A percentile compares a stretch with the other conserved stretches of the same genome.
Conservation (phyloP, 2,888 invertebrate species). For the Nemapogon koenigi region DNA sequence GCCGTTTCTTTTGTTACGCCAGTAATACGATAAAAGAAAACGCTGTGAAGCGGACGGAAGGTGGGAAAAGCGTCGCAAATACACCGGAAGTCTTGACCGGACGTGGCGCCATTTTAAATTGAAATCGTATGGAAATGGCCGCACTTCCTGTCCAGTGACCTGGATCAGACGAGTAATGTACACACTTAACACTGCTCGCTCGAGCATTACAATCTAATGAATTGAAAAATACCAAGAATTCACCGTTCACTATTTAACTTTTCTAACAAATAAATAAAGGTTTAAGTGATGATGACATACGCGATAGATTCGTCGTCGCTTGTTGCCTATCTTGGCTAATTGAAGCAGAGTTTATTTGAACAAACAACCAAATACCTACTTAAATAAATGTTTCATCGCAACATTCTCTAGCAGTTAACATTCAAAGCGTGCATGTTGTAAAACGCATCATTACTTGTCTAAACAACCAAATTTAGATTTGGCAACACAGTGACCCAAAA, state of each 20-base stretch:
- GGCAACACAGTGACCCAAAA: slow-evolving; percentile 7
- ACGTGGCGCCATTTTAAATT: slow-evolving; percentile 39
- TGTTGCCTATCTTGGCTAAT: too few relatives aligned
- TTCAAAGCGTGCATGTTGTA: too few relatives aligned
- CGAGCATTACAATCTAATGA: background rate
- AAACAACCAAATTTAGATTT: too few relatives aligned
- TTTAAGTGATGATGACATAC: background rate
- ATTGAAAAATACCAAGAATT: background rate
- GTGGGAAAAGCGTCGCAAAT: slow-evolving; percentile 27
- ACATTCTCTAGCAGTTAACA: too few relatives aligned
- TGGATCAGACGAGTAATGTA: slow-evolving; percentile 16
- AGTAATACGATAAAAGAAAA: slow-evolving; percentile 5
- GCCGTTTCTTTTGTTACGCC: too few relatives aligned
- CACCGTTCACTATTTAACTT: background rate
- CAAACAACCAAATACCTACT: too few relatives aligned
- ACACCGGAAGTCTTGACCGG: slow-evolving; percentile 35
- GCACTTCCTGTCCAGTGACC: slow-evolving; percentile 34
- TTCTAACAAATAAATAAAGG: background rate
- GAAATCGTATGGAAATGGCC: slow-evolving; percentile 42
- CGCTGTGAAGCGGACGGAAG: slow-evolving; percentile 12
- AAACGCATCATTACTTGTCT: too few relatives aligned
- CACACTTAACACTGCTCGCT: background rate
- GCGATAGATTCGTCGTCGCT: too few relatives aligned
- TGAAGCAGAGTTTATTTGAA: too few relatives aligned
- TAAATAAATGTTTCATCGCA: too few relatives aligned